Percentiles rank a stretch among this genome's conserved stretches.
Evolutionary conservation across 1,140 invertebrate genomes (phyloP).

Genomic region (Pantala flavescens): DNA sequence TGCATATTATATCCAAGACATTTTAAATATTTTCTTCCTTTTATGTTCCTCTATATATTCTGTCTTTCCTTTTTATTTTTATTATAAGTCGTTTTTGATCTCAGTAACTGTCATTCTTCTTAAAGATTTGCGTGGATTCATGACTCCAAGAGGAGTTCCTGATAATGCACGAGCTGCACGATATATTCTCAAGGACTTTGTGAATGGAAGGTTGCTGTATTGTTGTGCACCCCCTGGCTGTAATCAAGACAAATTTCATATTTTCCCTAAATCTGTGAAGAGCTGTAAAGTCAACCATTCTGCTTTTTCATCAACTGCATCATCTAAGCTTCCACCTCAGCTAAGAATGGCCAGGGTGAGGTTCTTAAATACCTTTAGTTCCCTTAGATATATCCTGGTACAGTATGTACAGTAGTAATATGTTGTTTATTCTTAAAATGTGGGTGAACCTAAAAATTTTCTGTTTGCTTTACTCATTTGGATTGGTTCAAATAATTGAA

Average conservation of each 20-base stretch:
- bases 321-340: neutral
- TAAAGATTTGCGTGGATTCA: constrained; percentile 83
- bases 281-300: constrained; percentile 30
- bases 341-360: constrained; percentile 19
- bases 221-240: constrained; percentile 72
- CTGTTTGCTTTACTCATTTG: too few species aligned
- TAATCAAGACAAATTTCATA: constrained; percentile 57
- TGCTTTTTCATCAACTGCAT: neutral
- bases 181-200: constrained; percentile 87
- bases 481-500: too few species aligned
- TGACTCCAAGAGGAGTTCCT: constrained; percentile 86
- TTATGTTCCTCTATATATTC: too few species aligned
- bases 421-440: too few species aligned
- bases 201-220: constrained; percentile 77
- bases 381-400: constrained; percentile 43
- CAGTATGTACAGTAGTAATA: too few species aligned
- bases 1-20: too few species aligned
- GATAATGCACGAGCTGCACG: constrained; percentile 83
- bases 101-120: constrained; percentile 20
- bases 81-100: too few species aligned
- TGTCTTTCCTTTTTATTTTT: too few species aligned
- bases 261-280: constrained; percentile 36
- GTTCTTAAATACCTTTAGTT: constrained; percentile 38
- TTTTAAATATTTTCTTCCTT: too few species aligned
- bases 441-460: too few species aligned